phyloP scores from a whole-genome alignment of 2,113 vertebrate genomes.

The Tylochromis polylepis region DNA sequence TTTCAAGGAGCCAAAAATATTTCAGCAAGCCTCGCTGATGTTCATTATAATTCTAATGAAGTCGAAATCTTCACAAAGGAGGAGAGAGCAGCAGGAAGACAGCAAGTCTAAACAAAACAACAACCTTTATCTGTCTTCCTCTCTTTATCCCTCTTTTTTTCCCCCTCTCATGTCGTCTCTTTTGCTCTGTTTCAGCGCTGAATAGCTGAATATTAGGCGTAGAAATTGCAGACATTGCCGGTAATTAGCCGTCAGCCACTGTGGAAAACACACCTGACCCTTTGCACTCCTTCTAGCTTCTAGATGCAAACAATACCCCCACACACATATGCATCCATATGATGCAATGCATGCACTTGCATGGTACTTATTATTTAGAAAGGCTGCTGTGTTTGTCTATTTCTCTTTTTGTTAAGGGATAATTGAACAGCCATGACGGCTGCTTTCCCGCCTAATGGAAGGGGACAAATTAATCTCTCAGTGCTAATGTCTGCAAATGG shows the following conservation, averaged over 20 bases:
- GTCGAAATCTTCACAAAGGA: conserved; percentile 50
- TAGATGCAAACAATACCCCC: background rate
- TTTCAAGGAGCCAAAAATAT: conserved; percentile 58
- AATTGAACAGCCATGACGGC: conserved; percentile 67
- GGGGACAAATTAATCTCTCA: conserved; percentile 74
- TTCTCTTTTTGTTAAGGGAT: conserved; percentile 57
- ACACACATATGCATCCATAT: conserved; percentile 1
- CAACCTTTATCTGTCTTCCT: background rate
- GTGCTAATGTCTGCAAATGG: conserved; percentile 73
- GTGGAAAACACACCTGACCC: conserved; percentile 32
- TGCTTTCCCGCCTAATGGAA: conserved; percentile 71
- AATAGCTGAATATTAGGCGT: background rate
- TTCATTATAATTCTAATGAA: conserved; percentile 71
- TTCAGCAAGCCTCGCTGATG: conserved; percentile 35
- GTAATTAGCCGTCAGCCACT: conserved; percentile 42
- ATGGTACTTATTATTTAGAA: conserved; percentile 22
- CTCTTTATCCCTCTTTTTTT: background rate
- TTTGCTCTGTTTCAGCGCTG: background rate
- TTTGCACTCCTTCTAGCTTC: background rate
- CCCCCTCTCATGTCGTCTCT: background rate
- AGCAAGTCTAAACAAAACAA: conserved; percentile 42
- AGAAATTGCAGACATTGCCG: background rate
- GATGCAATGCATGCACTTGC: background rate
- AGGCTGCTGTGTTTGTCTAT: conserved; percentile 38
- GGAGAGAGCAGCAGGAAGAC: conserved; percentile 36